phyloP scores from a whole-genome alignment of 2,888 invertebrate genomes.

The Lasioglossum pauxillum region DNA sequence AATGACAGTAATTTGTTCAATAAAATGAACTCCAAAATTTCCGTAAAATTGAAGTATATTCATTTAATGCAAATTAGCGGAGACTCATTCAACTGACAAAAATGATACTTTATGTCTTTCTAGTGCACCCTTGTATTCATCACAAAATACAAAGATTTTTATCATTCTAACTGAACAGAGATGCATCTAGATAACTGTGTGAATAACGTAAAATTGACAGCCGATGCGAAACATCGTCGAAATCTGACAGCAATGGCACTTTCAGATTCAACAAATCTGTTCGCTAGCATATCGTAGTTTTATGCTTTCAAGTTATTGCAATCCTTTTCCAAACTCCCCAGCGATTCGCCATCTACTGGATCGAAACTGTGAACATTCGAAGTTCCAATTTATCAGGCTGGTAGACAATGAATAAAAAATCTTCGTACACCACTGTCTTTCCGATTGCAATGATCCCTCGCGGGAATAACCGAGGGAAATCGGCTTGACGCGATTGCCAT shows the following conservation, averaged over 20 bases:
- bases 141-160: background rate
- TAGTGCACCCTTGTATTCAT: background rate
- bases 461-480: slow-evolving; percentile 28
- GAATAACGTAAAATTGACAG: background rate
- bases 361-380: background rate
- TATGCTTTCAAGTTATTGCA: background rate
- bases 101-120: background rate
- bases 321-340: background rate
- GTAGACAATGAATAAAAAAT: background rate
- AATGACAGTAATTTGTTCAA: background rate
- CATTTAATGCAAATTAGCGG: background rate
- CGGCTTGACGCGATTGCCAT: slow-evolving; percentile 40
- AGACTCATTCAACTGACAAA: background rate
- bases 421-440: slow-evolving; percentile 21
- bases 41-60: background rate
- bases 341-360: background rate
- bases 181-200: background rate
- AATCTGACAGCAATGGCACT: background rate
- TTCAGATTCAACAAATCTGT: background rate
- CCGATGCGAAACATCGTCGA: background rate
- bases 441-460: slow-evolving; percentile 18
- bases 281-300: background rate
- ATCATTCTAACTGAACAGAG: background rate
- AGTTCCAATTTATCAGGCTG: slow-evolving; percentile 1
- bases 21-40: background rate